These are phyloP conservation scores for Erebia aethiops DNA, from an alignment of 2,888 invertebrate genomes.

Conservation along the genomic window DNA sequence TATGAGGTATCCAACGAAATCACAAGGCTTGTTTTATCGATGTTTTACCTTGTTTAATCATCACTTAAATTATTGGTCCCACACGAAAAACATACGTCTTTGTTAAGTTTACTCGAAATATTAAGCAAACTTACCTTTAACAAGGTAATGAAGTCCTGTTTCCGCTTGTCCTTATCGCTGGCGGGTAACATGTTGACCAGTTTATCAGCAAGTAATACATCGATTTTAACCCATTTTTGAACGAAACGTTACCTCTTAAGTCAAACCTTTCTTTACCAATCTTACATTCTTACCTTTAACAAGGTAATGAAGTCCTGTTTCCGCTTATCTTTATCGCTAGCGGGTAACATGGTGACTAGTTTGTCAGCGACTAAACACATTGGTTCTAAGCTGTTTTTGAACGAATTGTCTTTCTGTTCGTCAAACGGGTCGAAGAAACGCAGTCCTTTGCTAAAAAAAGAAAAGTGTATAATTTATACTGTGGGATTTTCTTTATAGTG, in stretches of 20 bases:
- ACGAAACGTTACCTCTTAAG: conserved; percentile 57
- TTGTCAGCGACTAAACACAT: conserved; percentile 79
- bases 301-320: conserved; percentile 81
- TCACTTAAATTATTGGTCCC: too few species aligned
- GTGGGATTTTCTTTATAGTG: not conserved
- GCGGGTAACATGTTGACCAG: conserved; percentile 55
- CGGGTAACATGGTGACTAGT: conserved; percentile 54
- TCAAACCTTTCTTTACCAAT: not conserved
- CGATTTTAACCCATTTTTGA: conserved; percentile 64
- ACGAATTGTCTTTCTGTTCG: conserved; percentile 87
- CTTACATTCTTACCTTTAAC: conserved; percentile 76
- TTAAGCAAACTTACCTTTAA: conserved; percentile 76
- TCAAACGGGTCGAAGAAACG: conserved; percentile 89
- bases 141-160: conserved; percentile 80
- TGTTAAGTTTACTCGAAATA: too few species aligned
- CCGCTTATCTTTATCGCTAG: conserved; percentile 61
- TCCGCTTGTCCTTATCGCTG: conserved; percentile 64
- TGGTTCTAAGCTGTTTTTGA: conserved; percentile 74
- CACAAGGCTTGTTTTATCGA: too few species aligned
- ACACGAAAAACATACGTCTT: too few species aligned
- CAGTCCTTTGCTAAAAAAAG: conserved; percentile 78
- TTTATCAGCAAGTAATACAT: conserved; percentile 79
- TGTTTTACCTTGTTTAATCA: too few species aligned
- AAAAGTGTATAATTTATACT: not conserved
- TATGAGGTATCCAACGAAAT: too few species aligned